Conservation (phyloP, 2,113 vertebrate genomes). For the Tetrax tetrax region DNA sequence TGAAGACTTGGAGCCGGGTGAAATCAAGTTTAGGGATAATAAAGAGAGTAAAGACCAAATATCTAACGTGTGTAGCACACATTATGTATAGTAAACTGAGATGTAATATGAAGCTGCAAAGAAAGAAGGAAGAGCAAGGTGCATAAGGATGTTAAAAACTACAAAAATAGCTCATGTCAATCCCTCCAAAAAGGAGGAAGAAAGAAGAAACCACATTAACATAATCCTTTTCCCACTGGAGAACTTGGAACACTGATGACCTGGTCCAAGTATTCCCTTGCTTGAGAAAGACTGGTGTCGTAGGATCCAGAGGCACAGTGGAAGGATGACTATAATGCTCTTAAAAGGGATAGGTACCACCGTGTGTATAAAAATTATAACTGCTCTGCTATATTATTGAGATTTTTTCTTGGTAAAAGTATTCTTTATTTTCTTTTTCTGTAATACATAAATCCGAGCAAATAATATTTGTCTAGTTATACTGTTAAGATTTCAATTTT, state of each 20-base stretch:
- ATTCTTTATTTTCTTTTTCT: background rate
- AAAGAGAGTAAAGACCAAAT: background rate
- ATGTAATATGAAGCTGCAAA: background rate
- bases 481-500: background rate
- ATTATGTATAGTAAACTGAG: background rate
- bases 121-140: background rate
- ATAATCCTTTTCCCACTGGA: background rate
- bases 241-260: background rate
- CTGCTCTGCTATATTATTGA: background rate
- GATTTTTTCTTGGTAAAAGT: background rate
- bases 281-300: accelerated
- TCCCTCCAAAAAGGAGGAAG: accelerated
- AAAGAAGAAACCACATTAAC: background rate
- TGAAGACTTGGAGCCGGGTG: background rate
- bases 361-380: background rate
- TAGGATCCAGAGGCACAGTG: background rate
- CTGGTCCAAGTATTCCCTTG: background rate
- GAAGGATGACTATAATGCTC: accelerated
- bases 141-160: background rate
- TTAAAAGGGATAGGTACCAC: background rate
- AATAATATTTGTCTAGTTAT: background rate
- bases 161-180: accelerated
- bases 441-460: background rate
- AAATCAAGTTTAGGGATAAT: background rate
- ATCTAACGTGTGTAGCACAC: background rate